Conservation (phyloP, 2,888 invertebrate genomes). For the Unio delphinus region DNA sequence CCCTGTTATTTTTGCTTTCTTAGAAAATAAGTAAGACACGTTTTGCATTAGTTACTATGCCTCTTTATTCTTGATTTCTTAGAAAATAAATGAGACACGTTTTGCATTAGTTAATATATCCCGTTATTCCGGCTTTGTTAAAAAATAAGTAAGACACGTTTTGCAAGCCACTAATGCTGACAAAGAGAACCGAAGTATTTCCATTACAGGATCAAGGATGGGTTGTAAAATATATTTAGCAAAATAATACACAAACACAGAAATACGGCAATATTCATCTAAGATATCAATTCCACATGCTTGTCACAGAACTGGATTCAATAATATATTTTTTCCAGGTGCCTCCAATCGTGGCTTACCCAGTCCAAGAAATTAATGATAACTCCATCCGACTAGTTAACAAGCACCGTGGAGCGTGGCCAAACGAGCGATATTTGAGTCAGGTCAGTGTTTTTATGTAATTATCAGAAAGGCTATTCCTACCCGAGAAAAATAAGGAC, state of each 20-base stretch:
- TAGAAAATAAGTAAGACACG: not conserved
- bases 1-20: not conserved
- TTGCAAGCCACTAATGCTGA: too few species aligned
- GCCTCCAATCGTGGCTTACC: constrained; percentile 52
- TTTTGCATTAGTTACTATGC: not conserved
- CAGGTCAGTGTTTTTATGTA: constrained; percentile 12
- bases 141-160: too few species aligned
- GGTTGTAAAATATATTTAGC: too few species aligned
- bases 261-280: too few species aligned
- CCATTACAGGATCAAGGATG: not conserved
- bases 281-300: not conserved
- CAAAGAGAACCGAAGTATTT: not conserved
- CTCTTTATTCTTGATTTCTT: too few species aligned
- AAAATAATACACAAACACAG: too few species aligned
- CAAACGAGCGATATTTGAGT: constrained; percentile 12
- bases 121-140: too few species aligned
- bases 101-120: too few species aligned
- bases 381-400: constrained; percentile 49
- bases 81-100: too few species aligned
- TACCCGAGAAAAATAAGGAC: too few species aligned
- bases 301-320: not conserved
- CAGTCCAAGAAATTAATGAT: constrained; percentile 50
- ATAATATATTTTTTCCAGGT: constrained; percentile 30
- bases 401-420: constrained; percentile 35
- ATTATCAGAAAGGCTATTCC: too few species aligned